These are phyloP conservation scores for Tupaia chinensis DNA, from an alignment of 2,113 vertebrate species.

Conservation along the genomic window DNA sequence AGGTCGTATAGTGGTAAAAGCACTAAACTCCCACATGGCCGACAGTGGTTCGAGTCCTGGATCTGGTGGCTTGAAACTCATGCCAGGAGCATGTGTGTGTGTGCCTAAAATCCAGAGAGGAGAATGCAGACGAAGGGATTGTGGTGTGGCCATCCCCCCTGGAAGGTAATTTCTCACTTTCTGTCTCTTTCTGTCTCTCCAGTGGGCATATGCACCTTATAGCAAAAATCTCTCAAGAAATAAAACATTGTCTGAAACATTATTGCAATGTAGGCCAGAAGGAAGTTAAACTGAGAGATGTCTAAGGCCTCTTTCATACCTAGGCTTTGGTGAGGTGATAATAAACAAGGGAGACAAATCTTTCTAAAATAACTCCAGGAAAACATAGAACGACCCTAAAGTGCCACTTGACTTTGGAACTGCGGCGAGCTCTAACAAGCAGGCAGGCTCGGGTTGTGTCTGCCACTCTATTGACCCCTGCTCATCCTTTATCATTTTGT, in stretches of 20 bases:
- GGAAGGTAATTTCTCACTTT: too few species aligned
- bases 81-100: too few species aligned
- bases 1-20: too few species aligned
- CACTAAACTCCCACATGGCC: too few species aligned
- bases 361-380: slow-evolving; percentile 16
- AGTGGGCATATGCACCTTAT: too few species aligned
- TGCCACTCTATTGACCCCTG: neutral
- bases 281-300: neutral
- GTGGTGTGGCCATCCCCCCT: too few species aligned
- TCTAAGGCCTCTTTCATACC: neutral
- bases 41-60: too few species aligned
- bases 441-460: neutral
- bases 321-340: neutral
- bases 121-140: too few species aligned
- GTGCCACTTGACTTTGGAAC: neutral
- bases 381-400: neutral
- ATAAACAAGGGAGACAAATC: neutral
- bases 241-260: neutral
- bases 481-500: slow-evolving; percentile 6
- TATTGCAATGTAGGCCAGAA: neutral
- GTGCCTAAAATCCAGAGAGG: too few species aligned
- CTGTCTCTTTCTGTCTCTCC: too few species aligned
- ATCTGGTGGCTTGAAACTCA: too few species aligned
- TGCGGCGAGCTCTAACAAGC: neutral
- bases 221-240: too few species aligned